phyloP scores from a whole-genome alignment of 2,797 vertebrate genomes.

The Cheirogaleus major region DNA sequence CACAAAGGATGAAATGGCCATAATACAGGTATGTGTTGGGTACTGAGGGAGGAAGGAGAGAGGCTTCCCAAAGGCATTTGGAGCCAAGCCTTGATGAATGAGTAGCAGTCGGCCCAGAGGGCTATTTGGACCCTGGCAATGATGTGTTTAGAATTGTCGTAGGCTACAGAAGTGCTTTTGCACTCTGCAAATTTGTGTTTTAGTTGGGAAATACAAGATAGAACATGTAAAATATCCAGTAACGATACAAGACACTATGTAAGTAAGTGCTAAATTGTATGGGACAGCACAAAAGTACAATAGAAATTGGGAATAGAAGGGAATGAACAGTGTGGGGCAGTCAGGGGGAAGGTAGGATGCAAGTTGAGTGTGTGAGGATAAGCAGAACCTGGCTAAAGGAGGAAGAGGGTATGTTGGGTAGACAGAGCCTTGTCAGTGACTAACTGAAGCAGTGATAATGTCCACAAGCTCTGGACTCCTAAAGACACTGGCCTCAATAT shows the following conservation, averaged over 20 bases:
- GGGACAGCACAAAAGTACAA: background rate
- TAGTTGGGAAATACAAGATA: background rate
- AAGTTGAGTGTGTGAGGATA: background rate
- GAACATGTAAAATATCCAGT: background rate
- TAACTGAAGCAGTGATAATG: background rate
- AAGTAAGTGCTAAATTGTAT: background rate
- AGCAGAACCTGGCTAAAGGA: background rate
- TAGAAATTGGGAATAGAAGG: background rate
- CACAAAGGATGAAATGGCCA: background rate
- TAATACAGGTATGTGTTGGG: background rate
- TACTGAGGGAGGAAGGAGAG: background rate
- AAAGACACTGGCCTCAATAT: background rate
- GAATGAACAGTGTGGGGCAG: background rate
- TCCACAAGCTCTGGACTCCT: background rate
- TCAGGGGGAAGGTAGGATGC: background rate
- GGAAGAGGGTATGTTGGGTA: background rate
- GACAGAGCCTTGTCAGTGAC: background rate
- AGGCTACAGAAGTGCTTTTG: background rate
- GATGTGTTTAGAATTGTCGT: background rate
- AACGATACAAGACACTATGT: background rate
- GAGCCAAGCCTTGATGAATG: background rate
- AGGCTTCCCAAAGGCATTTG: background rate
- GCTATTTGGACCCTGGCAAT: background rate
- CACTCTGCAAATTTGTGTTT: background rate
- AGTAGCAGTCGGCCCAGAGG: rapidly evolving